phyloP scores from a whole-genome alignment of 2,888 invertebrate species.

The Venustoraphidia nigricollis region DNA sequence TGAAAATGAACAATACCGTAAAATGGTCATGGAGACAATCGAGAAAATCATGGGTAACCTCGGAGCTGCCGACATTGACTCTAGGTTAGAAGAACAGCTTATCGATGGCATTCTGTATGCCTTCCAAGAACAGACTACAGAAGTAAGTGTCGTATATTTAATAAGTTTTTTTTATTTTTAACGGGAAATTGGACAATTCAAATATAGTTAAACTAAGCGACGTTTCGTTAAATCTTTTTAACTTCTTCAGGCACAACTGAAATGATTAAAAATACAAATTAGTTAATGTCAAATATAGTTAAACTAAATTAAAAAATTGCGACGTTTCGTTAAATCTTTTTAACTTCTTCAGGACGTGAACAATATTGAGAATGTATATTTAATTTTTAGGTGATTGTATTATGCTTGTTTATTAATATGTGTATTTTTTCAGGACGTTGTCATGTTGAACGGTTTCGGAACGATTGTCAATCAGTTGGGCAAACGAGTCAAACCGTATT shows the following conservation, averaged over 20 bases:
- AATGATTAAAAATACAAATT: too few relatives aligned
- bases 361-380: too few relatives aligned
- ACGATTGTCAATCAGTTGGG: slow-evolving; percentile 96
- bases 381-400: slow-evolving; percentile 1
- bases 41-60: slow-evolving; percentile 97
- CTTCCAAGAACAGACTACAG: slow-evolving; percentile 99
- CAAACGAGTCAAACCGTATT: slow-evolving; percentile 93
- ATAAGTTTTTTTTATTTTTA: too few relatives aligned
- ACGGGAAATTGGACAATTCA: too few relatives aligned
- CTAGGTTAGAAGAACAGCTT: slow-evolving; percentile 92
- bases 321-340: too few relatives aligned
- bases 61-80: slow-evolving; percentile 96
- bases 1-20: slow-evolving; percentile 97
- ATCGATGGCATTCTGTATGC: slow-evolving; percentile 99
- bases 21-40: slow-evolving; percentile 99
- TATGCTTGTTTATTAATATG: neutral
- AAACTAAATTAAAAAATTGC: too few relatives aligned
- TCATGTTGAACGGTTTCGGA: slow-evolving; percentile 98
- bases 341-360: too few relatives aligned
- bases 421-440: slow-evolving; percentile 60
- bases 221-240: too few relatives aligned
- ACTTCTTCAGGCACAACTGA: too few relatives aligned
- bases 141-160: slow-evolving; percentile 51
- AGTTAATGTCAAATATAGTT: too few relatives aligned
- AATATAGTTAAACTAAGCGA: too few relatives aligned